These are phyloP conservation scores for Podotricha telesiphe DNA, from an alignment of 2,888 invertebrate species.

Conservation along the genomic window DNA sequence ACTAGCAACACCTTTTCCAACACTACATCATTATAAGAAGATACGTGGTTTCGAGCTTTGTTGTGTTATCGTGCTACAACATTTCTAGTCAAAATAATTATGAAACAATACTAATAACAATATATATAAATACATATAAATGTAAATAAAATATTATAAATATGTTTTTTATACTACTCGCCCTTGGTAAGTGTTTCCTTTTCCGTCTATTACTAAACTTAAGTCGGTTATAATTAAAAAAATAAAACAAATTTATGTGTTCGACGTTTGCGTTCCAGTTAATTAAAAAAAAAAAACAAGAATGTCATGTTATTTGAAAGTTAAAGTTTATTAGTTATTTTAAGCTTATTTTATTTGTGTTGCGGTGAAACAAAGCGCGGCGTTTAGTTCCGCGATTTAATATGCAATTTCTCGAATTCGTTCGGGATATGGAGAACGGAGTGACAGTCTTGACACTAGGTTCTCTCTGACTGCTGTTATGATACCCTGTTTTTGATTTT, in stretches of 20 bases:
- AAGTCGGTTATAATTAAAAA: neutral
- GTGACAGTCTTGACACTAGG: too few species aligned
- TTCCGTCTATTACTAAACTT: neutral
- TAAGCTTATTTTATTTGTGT: too few species aligned
- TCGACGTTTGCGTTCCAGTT: neutral
- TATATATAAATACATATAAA: neutral
- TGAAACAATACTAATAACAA: neutral
- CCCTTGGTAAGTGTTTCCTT: slow-evolving; percentile 1
- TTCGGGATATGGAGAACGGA: neutral
- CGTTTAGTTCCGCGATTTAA: neutral
- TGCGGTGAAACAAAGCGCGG: neutral
- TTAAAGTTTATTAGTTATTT: too few species aligned
- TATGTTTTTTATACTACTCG: slow-evolving; percentile 4
- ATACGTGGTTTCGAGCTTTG: slow-evolving; percentile 3
- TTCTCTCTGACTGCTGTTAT: too few species aligned
- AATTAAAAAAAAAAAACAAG: neutral
- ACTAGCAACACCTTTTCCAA: slow-evolving; percentile 23
- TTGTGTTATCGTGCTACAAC: neutral
- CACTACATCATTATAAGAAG: slow-evolving; percentile 11
- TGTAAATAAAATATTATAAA: neutral
- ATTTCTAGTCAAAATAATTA: slow-evolving; percentile 2
- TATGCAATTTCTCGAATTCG: neutral
- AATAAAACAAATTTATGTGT: neutral
- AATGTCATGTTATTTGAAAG: neutral
- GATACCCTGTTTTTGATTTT: too few species aligned